Evolutionary conservation across 2,113 vertebrate species (phyloP).

Genomic region (Ciconia stormi): DNA sequence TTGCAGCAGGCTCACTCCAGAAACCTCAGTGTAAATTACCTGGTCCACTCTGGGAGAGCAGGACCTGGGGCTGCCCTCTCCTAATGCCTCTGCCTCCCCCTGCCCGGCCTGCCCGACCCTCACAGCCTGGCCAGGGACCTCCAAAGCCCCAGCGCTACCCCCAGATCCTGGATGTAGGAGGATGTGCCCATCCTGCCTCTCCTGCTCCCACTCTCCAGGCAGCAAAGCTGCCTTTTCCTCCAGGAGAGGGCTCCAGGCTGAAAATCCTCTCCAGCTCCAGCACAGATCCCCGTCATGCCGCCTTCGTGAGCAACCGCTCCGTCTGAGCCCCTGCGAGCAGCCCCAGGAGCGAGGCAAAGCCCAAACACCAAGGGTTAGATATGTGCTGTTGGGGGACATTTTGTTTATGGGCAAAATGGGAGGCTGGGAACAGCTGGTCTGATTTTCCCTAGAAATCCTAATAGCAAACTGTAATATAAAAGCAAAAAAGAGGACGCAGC

Average conservation of each 20-base stretch:
- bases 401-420: background rate
- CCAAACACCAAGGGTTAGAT: rapidly evolving
- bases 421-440: background rate
- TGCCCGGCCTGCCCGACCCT: background rate
- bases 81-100: background rate
- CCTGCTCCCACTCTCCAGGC: background rate
- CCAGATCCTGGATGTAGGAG: background rate
- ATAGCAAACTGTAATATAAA: rapidly evolving
- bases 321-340: background rate
- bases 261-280: background rate
- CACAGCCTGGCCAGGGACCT: background rate
- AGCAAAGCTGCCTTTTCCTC: slow-evolving; percentile 23
- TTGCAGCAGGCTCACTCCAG: background rate
- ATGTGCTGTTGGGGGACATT: background rate
- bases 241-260: slow-evolving; percentile 67
- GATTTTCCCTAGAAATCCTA: background rate
- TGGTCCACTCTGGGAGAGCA: background rate
- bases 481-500: background rate
- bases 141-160: background rate
- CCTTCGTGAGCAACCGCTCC: background rate
- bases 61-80: background rate
- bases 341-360: background rate
- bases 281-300: background rate
- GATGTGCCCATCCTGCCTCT: background rate
- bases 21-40: too few species aligned